phyloP scores from a whole-genome alignment of 1,140 invertebrate species.

The Sycobia sp. region DNA sequence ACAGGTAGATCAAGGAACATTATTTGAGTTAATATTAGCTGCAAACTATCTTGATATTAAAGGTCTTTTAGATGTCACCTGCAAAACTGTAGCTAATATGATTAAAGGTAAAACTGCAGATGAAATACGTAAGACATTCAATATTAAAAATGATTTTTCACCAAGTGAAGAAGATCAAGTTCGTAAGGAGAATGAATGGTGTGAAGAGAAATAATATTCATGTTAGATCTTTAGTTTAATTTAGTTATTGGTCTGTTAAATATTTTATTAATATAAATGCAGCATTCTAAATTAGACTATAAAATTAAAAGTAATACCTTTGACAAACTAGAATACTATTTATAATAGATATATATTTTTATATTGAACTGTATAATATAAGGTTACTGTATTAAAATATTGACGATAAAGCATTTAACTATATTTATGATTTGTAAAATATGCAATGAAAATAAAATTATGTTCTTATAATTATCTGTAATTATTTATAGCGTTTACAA shows the following conservation, averaged over 20 bases:
- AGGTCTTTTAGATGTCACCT: constrained; percentile 94
- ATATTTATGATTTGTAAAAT: too few species aligned
- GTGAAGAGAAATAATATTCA: constrained; percentile 85
- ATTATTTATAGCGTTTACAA: too few species aligned
- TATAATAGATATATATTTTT: too few species aligned
- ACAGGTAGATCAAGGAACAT: constrained; percentile 91
- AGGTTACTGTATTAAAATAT: too few species aligned
- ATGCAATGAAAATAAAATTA: too few species aligned
- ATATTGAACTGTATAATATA: too few species aligned
- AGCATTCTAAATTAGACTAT: too few species aligned
- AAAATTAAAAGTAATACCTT: too few species aligned
- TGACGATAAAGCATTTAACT: too few species aligned
- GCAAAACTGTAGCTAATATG: constrained; percentile 99
- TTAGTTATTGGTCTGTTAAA: constrained; percentile 18
- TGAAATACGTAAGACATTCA: constrained; percentile 98
- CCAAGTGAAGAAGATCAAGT: constrained; percentile 94
- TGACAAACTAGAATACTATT: too few species aligned
- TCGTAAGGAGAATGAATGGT: constrained; percentile 98
- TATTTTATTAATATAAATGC: too few species aligned
- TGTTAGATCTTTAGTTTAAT: not conserved
- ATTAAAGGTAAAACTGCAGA: constrained; percentile 98
- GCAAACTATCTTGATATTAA: constrained; percentile 99
- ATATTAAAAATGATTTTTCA: constrained; percentile 99
- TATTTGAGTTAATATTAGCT: constrained; percentile 94
- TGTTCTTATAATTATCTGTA: too few species aligned